phyloP scores from a whole-genome alignment of 1,140 invertebrate species.

The Drosophila grimshawi region DNA sequence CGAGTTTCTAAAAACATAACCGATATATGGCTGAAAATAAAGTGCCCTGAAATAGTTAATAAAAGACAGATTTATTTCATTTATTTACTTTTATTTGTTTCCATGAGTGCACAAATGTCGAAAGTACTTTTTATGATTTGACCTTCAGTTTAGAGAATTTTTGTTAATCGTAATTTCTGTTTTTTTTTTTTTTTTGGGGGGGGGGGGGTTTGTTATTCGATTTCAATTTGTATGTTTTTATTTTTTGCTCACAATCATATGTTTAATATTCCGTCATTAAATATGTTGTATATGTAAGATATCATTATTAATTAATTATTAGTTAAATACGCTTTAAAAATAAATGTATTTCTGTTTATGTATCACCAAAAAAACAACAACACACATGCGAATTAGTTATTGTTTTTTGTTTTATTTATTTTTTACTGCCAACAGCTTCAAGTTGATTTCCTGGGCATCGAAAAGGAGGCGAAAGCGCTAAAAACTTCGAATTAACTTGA shows the following conservation, averaged over 20 bases:
- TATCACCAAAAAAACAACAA: constrained; percentile 75
- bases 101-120: constrained; percentile 75
- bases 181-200: constrained; percentile 8
- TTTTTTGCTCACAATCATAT: constrained; percentile 71
- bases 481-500: constrained; percentile 7
- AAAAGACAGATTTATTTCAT: constrained; percentile 8
- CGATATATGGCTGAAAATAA: too few species aligned
- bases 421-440: constrained; percentile 18
- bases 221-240: neutral
- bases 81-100: constrained; percentile 74
- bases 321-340: constrained; percentile 67
- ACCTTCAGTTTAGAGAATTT: constrained; percentile 16
- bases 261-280: constrained; percentile 65
- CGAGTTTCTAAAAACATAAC: too few species aligned
- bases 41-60: neutral
- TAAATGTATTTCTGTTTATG: constrained; percentile 70
- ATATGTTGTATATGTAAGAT: constrained; percentile 54
- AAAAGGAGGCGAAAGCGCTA: constrained; percentile 5
- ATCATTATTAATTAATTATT: constrained; percentile 47
- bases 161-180: constrained; percentile 12
- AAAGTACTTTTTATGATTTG: constrained; percentile 53
- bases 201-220: neutral
- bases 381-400: constrained; percentile 72
- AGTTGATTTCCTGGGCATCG: constrained; percentile 12
- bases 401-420: constrained; percentile 31